A percentile compares a stretch with the other conserved stretches of the same genome.
Conservation (phyloP, 2,797 vertebrate genomes). For the Myotis planiceps region DNA sequence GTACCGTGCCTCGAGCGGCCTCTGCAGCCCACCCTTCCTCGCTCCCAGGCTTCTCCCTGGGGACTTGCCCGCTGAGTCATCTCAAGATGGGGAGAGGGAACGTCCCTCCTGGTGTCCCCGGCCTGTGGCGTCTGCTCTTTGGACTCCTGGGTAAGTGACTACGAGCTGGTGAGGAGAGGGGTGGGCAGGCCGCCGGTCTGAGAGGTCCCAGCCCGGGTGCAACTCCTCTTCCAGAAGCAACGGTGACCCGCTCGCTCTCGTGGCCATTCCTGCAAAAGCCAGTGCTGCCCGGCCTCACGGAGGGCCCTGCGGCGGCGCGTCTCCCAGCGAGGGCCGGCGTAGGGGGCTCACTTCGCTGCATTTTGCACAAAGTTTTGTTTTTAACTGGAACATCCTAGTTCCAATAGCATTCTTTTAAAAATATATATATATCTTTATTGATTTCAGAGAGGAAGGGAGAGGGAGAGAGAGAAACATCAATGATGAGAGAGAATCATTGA, state of each 20-base stretch:
- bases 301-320: neutral
- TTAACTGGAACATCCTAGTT: neutral
- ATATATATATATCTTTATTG: no score
- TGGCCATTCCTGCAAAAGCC: neutral
- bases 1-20: no score
- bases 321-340: neutral
- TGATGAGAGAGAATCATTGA: neutral
- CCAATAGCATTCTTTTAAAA: neutral
- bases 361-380: neutral
- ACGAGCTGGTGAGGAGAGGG: neutral
- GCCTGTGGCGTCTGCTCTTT: neutral
- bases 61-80: neutral
- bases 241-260: neutral
- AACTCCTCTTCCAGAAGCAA: neutral
- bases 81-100: constrained; percentile 15
- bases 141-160: neutral
- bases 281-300: neutral
- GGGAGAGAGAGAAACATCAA: neutral
- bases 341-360: neutral
- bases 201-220: neutral
- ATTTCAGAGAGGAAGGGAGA: no score
- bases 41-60: neutral
- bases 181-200: neutral
- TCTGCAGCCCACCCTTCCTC: neutral
- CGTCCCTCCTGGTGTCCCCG: neutral